phyloP scores from a whole-genome alignment of 2,797 vertebrate species.

The Antennarius maculatus region DNA sequence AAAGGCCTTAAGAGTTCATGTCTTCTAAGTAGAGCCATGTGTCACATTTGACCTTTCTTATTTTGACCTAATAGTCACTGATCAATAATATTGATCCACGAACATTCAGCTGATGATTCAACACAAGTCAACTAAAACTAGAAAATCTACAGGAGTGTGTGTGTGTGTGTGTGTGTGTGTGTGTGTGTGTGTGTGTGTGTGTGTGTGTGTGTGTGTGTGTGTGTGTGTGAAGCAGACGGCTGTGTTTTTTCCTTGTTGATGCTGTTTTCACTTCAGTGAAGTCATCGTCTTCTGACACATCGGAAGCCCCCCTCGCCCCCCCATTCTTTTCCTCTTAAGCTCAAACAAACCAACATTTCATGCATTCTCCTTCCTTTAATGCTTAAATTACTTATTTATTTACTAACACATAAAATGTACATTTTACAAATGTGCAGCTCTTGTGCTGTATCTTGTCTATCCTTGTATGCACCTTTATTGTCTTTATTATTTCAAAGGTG shows the following conservation, averaged over 20 bases:
- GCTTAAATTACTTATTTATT: constrained; percentile 15
- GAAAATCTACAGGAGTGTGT: constrained; percentile 4
- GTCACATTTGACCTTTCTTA: constrained; percentile 23
- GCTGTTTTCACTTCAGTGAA: not conserved
- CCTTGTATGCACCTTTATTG: not conserved
- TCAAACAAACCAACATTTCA: constrained; percentile 5
- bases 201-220: constrained; percentile 1
- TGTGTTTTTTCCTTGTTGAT: not conserved
- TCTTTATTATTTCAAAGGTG: not conserved
- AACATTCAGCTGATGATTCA: constrained; percentile 1
- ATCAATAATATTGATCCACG: constrained; percentile 36
- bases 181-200: constrained; percentile 1
- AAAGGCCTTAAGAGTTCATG: not conserved
- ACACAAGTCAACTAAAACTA: constrained; percentile 18
- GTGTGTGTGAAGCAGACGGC: not conserved
- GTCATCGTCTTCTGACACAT: constrained; percentile 14
- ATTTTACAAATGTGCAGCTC: not conserved
- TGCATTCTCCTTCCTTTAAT: constrained; percentile 7
- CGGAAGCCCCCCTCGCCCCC: constrained; percentile 12
- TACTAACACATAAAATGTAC: constrained; percentile 5
- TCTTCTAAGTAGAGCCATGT: constrained; percentile 5
- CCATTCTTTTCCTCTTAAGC: constrained; percentile 7
- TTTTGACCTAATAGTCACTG: constrained; percentile 5
- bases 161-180: not conserved
- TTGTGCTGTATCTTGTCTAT: not conserved